Evolutionary conservation across 1,140 invertebrate genomes (phyloP).

Genomic region (Brachionus rubens): DNA sequence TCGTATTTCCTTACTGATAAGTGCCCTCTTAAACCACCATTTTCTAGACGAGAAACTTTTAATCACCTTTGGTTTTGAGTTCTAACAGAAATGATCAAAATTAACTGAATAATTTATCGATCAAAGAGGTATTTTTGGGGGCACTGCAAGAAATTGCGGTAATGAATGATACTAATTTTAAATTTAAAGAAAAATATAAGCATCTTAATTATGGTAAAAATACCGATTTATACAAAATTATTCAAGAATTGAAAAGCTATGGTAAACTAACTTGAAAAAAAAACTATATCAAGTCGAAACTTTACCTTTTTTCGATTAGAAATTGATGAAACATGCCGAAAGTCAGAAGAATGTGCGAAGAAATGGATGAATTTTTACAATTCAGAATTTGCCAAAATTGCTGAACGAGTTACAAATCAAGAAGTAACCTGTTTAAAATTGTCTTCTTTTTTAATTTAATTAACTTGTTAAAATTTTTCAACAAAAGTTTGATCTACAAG

Average conservation of each 20-base stretch:
- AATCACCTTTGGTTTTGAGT: too few species aligned
- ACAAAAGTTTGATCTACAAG: too few species aligned
- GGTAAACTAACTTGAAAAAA: background rate
- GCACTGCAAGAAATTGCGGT: too few species aligned
- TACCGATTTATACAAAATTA: background rate
- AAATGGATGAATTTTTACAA: background rate
- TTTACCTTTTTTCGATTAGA: background rate
- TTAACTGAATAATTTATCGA: too few species aligned
- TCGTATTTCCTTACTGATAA: too few species aligned
- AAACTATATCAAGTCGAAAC: background rate
- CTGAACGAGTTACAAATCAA: background rate
- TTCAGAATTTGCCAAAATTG: background rate
- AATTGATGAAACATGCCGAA: background rate
- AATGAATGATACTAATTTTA: too few species aligned
- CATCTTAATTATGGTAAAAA: background rate
- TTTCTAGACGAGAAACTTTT: too few species aligned
- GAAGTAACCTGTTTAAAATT: background rate
- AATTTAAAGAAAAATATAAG: constrained; percentile 11
- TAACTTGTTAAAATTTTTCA: too few species aligned
- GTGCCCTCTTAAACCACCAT: too few species aligned
- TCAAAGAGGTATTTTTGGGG: too few species aligned
- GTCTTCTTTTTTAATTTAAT: too few species aligned
- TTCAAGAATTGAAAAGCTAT: background rate
- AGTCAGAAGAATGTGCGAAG: background rate
- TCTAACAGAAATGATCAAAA: too few species aligned